A percentile compares a stretch with the other conserved stretches of the same genome.
These are phyloP conservation scores for Drosophila maculinotata DNA, from an alignment of 2,888 invertebrate genomes.

Conservation along the genomic window DNA sequence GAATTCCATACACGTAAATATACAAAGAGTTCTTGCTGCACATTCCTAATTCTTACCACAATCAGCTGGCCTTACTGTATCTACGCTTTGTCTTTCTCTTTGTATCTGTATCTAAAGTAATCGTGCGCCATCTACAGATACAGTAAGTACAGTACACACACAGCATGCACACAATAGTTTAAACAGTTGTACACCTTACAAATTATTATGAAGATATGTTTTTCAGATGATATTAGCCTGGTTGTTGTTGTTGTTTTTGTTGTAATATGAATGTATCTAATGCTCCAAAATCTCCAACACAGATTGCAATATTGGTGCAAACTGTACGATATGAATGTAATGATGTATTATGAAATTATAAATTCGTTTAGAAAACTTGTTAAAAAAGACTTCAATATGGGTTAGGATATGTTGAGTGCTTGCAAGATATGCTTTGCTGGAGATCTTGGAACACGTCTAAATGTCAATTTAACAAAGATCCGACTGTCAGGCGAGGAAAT, in stretches of 20 bases:
- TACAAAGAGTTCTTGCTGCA: conserved; percentile 57
- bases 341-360: conserved; percentile 49
- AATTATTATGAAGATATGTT: conserved; percentile 85
- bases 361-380: conserved; percentile 59
- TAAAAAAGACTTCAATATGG: conserved; percentile 27
- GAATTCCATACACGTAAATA: conserved; percentile 69
- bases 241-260: conserved; percentile 55
- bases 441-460: conserved; percentile 18
- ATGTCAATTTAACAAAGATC: conserved; percentile 14
- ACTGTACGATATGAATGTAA: not conserved
- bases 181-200: conserved; percentile 78
- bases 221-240: conserved; percentile 85
- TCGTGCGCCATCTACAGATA: conserved; percentile 17
- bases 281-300: conserved; percentile 28
- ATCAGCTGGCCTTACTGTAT: conserved; percentile 18
- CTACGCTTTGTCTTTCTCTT: not conserved
- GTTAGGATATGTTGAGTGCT: conserved; percentile 54
- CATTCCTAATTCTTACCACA: conserved; percentile 30
- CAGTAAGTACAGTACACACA: conserved; percentile 37
- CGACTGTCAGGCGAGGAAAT: conserved; percentile 83
- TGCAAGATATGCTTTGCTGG: conserved; percentile 46
- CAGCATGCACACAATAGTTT: conserved; percentile 55
- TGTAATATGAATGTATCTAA: conserved; percentile 49
- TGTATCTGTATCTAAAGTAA: conserved; percentile 19
- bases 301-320: not conserved